A percentile compares a stretch with the other conserved stretches of the same genome.
phyloP scores from a whole-genome alignment of 2,113 vertebrate species.

The Chaetodon trifascialis region DNA sequence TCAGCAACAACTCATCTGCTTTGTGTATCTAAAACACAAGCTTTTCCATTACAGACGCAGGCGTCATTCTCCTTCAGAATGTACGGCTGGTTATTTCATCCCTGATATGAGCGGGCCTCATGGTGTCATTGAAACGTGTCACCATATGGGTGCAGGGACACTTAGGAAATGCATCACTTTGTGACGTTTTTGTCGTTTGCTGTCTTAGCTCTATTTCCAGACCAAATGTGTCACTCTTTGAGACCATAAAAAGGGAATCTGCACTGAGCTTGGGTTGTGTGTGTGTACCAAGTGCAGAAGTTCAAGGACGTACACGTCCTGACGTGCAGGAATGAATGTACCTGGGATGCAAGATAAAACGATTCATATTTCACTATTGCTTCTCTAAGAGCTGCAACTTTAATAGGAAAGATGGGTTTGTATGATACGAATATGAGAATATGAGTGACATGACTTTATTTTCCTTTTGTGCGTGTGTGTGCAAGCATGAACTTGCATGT shows the following conservation, averaged over 20 bases:
- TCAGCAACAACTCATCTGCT: slow-evolving; percentile 43
- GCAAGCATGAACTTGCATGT: slow-evolving; percentile 13
- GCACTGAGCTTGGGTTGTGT: not conserved
- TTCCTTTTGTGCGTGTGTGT: slow-evolving; percentile 20
- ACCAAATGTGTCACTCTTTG: slow-evolving; percentile 63
- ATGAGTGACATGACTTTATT: slow-evolving; percentile 63
- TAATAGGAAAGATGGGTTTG: slow-evolving; percentile 71
- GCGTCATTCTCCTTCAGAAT: slow-evolving; percentile 15
- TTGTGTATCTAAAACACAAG: slow-evolving; percentile 25
- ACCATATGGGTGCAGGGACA: slow-evolving; percentile 59
- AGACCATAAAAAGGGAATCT: slow-evolving; percentile 61
- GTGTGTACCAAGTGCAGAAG: slow-evolving; percentile 55
- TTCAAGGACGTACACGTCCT: slow-evolving; percentile 75
- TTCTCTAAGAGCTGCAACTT: slow-evolving; percentile 65
- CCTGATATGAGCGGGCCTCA: slow-evolving; percentile 30
- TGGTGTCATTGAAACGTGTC: slow-evolving; percentile 64
- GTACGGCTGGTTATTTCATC: slow-evolving; percentile 11
- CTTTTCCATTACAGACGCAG: not conserved
- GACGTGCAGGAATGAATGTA: slow-evolving; percentile 62
- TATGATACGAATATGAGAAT: slow-evolving; percentile 70
- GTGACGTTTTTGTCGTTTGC: slow-evolving; percentile 54
- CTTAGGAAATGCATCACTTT: slow-evolving; percentile 66
- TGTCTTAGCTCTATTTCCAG: slow-evolving; percentile 60
- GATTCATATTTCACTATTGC: slow-evolving; percentile 72
- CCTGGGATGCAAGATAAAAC: slow-evolving; percentile 73